Base-by-base conservation (phyloP, 2,113 vertebrate species). In the Xiphophorus maculatus region DNA sequence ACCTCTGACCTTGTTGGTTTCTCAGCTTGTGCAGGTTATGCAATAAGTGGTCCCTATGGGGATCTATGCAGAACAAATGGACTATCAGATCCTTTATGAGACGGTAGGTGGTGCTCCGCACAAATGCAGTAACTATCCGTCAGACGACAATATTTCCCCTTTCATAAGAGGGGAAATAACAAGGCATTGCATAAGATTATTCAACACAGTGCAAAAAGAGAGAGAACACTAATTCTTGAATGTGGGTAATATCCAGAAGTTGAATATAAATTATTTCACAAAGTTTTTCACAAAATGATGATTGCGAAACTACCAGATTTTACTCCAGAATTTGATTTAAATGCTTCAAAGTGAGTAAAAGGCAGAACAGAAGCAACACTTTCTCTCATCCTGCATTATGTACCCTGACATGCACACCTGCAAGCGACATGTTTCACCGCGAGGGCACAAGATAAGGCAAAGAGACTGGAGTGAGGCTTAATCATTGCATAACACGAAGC, bases 401-500 rank as follows among this genome's bases (percentile, higher is more conserved):
- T 7, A 35, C 22, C 2, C 29, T 7, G 32, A 73, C 75, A 71
- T 32, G 54, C 63, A 80, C n/a, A 7, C 76, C 28, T 66, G 58
- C 63, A 69, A 62, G 48, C 72, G 58, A 76, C 81, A 85, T 86
- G 85, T 85, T 87, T 76, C 35, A 80, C 71, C 71, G 77, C 77
- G 73, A 84, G 75, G 76, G 66, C 82, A 87, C 63, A 88, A 69
- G 73, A 86, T 81, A 74, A 79, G 88, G 64, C 79, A 83, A 76
- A 75, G 51, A 54, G 54, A 73, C 80, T 81, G 58, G 25, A 48
- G 81, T 73, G 83, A 65, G 84, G 82, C 81, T 88, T 71, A 42
- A 58, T 64, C 77, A 77, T 92, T 92, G 85, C 90, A 86, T 91
- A 93, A 92, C 81, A 80, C 69, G 66, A 62, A 77, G 89, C 88